phyloP scores from a whole-genome alignment of 2,888 invertebrate genomes.

The Camponotus fellah region DNA sequence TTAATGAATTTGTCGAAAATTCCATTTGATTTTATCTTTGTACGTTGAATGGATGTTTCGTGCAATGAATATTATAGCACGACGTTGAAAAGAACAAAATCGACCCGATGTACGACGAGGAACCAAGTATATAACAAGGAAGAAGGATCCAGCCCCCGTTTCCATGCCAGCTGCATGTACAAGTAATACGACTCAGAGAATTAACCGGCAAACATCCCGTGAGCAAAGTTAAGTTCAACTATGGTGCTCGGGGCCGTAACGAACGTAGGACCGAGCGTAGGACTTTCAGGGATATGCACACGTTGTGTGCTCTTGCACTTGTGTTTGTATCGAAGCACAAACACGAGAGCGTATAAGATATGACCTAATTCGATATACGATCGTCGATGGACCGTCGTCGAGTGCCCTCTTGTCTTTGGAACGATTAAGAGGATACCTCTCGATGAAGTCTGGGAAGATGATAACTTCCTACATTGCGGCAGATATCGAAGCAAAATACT shows the following conservation, averaged over 20 bases:
- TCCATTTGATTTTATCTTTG: too few species aligned
- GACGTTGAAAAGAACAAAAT: background rate
- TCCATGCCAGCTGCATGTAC: slow-evolving; percentile 10
- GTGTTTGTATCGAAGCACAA: slow-evolving; percentile 8
- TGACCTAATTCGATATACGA: slow-evolving; percentile 66
- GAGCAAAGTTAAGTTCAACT: slow-evolving; percentile 38
- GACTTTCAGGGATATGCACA: background rate
- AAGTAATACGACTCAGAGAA: slow-evolving; percentile 33
- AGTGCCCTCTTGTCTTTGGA: slow-evolving; percentile 59
- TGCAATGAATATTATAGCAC: background rate
- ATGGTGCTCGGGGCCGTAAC: slow-evolving; percentile 20
- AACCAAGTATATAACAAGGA: background rate
- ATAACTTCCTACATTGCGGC: background rate
- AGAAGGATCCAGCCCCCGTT: background rate
- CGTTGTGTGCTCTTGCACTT: slow-evolving; percentile 18
- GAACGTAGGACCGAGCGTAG: background rate
- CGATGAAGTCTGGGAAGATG: slow-evolving; percentile 60
- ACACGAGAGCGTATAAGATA: slow-evolving; percentile 30
- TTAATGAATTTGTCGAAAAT: slow-evolving; percentile 30
- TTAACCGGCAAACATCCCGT: slow-evolving; percentile 44
- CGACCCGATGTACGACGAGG: background rate
- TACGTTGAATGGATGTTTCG: background rate
- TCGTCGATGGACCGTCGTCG: slow-evolving; percentile 53
- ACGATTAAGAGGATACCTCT: slow-evolving; percentile 65
- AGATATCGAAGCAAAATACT: background rate